Evolutionary conservation across 2,888 invertebrate species (phyloP).

Genomic region (Aphodius granarius): DNA sequence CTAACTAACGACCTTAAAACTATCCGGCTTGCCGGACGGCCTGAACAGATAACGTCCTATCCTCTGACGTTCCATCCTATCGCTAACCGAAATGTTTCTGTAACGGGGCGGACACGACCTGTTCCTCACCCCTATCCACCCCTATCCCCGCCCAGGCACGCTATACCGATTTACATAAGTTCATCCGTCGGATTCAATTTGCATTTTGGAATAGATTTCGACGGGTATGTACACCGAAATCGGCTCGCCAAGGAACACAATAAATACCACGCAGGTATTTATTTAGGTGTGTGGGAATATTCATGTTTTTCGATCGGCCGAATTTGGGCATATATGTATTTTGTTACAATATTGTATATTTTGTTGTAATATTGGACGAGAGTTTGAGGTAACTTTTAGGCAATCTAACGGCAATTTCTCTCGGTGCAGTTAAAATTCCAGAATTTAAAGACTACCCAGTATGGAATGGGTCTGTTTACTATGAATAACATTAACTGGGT

Average conservation of each 20-base stretch:
- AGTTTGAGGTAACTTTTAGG: no score
- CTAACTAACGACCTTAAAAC: slow-evolving; percentile 13
- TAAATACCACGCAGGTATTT: neutral
- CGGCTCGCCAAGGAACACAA: neutral
- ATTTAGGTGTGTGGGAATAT: neutral
- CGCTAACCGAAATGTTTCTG: neutral
- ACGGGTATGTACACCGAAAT: neutral
- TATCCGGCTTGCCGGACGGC: neutral
- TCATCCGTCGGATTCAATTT: neutral
- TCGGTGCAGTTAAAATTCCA: no score
- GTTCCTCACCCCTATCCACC: neutral
- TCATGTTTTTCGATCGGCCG: neutral
- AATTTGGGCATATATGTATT: no score
- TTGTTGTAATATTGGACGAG: no score
- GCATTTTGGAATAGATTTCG: neutral
- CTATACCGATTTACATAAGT: neutral
- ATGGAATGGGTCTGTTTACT: no score
- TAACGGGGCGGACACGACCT: neutral
- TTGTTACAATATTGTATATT: no score
- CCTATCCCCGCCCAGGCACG: neutral
- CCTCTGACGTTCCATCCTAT: neutral
- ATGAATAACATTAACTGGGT: no score
- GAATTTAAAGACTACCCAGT: no score
- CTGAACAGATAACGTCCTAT: neutral
- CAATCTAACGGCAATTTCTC: no score